Evolutionary conservation across 1,140 invertebrate species (phyloP).

Genomic region (Chionoecetes opilio): DNA sequence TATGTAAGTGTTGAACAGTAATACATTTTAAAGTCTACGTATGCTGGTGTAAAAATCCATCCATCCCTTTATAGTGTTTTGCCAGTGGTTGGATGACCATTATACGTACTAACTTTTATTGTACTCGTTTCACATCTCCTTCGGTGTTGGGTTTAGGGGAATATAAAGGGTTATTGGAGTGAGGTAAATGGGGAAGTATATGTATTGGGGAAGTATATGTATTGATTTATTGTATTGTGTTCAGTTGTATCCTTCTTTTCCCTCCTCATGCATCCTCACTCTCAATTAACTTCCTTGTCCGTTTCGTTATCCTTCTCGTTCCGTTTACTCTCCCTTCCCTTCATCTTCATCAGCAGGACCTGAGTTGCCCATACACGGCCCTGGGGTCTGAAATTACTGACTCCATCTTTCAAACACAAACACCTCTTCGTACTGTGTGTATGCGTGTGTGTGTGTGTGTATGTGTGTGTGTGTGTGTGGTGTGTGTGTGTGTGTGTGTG

Average conservation of each 20-base stretch:
- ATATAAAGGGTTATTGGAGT: not conserved
- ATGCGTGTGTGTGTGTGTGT: not conserved
- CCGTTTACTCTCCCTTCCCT: not conserved
- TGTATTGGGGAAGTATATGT: not conserved
- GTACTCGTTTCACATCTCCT: not conserved
- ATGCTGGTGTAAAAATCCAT: not conserved
- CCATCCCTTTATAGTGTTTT: not conserved
- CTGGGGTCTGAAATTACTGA: not conserved
- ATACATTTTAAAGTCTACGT: too few species aligned
- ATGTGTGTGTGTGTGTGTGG: too few species aligned
- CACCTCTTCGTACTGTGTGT: not conserved
- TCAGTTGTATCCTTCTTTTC: too few species aligned
- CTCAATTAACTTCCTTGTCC: too few species aligned
- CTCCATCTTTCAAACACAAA: slow-evolving; percentile 1
- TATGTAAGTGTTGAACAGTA: too few species aligned
- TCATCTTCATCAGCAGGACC: slow-evolving; percentile 16
- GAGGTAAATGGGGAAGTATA: not conserved
- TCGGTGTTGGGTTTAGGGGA: not conserved
- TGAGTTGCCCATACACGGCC: not conserved
- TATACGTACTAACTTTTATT: not conserved
- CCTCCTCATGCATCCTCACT: too few species aligned
- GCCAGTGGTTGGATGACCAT: not conserved
- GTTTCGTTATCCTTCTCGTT: not conserved
- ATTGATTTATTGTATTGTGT: too few species aligned
- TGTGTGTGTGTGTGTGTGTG: too few species aligned